phyloP scores from a whole-genome alignment of 2,888 invertebrate genomes.

The Apotomis capreana region DNA sequence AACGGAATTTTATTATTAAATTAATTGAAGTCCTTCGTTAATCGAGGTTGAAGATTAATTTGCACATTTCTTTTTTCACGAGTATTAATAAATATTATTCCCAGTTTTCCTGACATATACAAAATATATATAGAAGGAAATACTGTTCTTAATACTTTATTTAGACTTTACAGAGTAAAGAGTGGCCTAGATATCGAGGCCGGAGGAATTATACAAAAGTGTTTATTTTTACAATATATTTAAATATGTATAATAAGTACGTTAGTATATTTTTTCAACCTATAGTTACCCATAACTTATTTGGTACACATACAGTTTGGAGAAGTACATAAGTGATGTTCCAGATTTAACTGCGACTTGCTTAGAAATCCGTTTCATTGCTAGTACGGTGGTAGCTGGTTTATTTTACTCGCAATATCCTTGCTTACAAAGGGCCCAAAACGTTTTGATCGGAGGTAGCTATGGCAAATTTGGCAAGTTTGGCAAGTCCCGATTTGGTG shows the following conservation, averaged over 20 bases:
- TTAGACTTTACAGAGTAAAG: too few relatives aligned
- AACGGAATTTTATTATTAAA: conserved; percentile 27
- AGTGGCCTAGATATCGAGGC: too few relatives aligned
- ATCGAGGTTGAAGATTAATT: conserved; percentile 13
- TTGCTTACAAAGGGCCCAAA: neutral
- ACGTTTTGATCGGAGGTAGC: neutral
- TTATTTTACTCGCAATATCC: conserved; percentile 7
- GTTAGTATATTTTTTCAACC: neutral
- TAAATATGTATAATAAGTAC: neutral
- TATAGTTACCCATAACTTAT: neutral
- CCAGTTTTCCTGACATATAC: too few relatives aligned
- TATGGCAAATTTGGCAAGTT: neutral
- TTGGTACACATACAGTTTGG: neutral
- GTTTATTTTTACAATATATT: neutral
- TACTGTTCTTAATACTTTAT: too few relatives aligned
- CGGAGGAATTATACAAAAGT: too few relatives aligned
- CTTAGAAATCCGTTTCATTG: conserved; percentile 4
- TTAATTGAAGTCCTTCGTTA: conserved; percentile 12
- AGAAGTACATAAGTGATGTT: neutral
- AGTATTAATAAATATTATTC: too few relatives aligned
- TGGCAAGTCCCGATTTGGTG: neutral
- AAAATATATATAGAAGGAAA: too few relatives aligned
- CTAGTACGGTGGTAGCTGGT: conserved; percentile 1
- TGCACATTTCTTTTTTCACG: neutral
- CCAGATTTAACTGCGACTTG: neutral